Base-by-base conservation (phyloP, 2,113 vertebrate genomes). In the Austrofundulus limnaeus region DNA sequence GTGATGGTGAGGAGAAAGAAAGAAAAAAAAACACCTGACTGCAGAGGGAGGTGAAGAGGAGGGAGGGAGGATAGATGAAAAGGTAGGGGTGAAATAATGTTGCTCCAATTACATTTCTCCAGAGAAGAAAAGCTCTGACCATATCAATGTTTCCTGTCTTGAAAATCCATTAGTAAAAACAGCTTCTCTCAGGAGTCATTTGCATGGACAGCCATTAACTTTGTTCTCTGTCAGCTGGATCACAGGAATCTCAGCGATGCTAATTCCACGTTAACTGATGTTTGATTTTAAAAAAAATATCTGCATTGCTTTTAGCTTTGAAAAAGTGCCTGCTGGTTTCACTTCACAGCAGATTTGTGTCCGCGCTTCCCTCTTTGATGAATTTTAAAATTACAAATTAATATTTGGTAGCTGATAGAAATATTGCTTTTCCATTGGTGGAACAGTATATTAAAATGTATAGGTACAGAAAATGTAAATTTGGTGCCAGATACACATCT, bases 221-320 rank as follows among this genome's bases (percentile, higher is more conserved):
- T 21, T 59, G 59, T 23, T 66, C 15, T n/a, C 23, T 48, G 28
- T 73, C 64, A 52, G 47, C 38, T 62, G 48, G 41, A 51, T 63
- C 38, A 49, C 16, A 37, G 46, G 4, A 21, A 66, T 70, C 49
- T 16, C 43, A 16, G 16, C 1, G 21, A 8, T 11, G n/a, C 2
- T 62, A 38, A 39, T 21, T 46, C 43, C 38, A 23, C 20, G n/a
- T 12, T n/a, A 39, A 28, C 31, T 51, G 49, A 31, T 50, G 43
- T 67, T 49, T 38, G 61, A 66, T 66, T 2, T 13, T 16, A 21
- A 13, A 24, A 1, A 52, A 28, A 28, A 28, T 7, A 7, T 3
- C 25, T 11, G 38, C 43, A 2, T 12, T 24, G 31, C 23, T 47
- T 23, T 59, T 49, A 23, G 42, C 48, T 56, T 55, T 49, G 23